Conservation (phyloP, 2,888 invertebrate species). For the Pedicia rivosa region DNA sequence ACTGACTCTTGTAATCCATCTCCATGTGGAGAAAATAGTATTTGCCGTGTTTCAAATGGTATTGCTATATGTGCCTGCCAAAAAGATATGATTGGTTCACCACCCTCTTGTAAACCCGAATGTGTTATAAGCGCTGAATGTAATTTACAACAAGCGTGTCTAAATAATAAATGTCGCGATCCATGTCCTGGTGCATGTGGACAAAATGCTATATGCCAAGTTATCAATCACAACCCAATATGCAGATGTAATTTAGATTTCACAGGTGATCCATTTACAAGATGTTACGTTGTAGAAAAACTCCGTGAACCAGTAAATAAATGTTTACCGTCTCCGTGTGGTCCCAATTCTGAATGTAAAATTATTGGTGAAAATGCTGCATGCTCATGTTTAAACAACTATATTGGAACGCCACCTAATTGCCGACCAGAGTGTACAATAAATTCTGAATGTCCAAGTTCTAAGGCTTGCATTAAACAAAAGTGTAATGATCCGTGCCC, state of each 20-base stretch:
- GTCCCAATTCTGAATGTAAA: slow-evolving; percentile 43
- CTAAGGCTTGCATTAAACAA: slow-evolving; percentile 44
- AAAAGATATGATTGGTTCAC: slow-evolving; percentile 54
- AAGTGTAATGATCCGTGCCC: slow-evolving; percentile 47
- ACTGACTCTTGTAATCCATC: slow-evolving; percentile 47
- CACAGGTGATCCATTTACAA: slow-evolving; percentile 58
- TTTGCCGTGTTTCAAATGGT: slow-evolving; percentile 45
- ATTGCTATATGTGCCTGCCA: slow-evolving; percentile 56
- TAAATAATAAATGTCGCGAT: slow-evolving; percentile 56
- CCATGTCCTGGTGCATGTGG: slow-evolving; percentile 67
- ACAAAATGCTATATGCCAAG: slow-evolving; percentile 58
- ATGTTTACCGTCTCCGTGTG: slow-evolving; percentile 47
- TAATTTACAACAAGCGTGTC: slow-evolving; percentile 51
- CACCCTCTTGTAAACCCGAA: slow-evolving; percentile 58
- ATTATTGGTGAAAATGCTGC: slow-evolving; percentile 37
- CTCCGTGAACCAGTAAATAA: slow-evolving; percentile 34
- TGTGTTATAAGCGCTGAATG: slow-evolving; percentile 69
- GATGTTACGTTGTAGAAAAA: slow-evolving; percentile 36
- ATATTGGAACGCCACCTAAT: slow-evolving; percentile 46
- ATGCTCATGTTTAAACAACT: slow-evolving; percentile 41
- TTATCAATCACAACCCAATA: slow-evolving; percentile 68
- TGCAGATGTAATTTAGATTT: slow-evolving; percentile 54
- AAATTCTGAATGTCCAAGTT: slow-evolving; percentile 47
- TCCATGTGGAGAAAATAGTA: slow-evolving; percentile 60
- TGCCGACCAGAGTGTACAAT: slow-evolving; percentile 49